A percentile compares a stretch with the other conserved stretches of the same genome.
phyloP scores from a whole-genome alignment of 2,888 invertebrate genomes.

The Helicoverpa assulta region DNA sequence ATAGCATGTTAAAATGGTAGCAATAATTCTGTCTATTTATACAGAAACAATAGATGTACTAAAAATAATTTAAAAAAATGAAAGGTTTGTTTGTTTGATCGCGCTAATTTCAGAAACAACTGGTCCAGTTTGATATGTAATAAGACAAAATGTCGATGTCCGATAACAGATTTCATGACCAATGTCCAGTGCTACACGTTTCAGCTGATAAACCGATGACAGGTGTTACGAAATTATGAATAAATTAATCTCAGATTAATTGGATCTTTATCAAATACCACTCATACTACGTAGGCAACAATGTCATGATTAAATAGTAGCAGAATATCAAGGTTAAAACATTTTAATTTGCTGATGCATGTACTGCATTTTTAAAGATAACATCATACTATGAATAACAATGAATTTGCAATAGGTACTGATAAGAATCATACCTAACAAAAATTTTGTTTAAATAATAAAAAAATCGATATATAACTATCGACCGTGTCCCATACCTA shows the following conservation, averaged over 20 bases:
- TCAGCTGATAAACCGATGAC: conserved; percentile 1
- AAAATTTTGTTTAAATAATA: background rate
- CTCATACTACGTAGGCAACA: background rate
- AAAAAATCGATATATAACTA: conserved; percentile 33
- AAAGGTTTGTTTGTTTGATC: no score
- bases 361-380: conserved; percentile 15
- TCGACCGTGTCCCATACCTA: conserved; percentile 59
- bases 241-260: conserved; percentile 1
- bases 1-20: no score
- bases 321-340: background rate
- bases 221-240: background rate
- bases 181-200: background rate
- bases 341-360: conserved; percentile 26
- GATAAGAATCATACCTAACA: background rate
- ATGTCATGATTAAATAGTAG: background rate
- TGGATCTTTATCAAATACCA: background rate
- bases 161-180: conserved; percentile 1
- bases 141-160: background rate
- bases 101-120: no score
- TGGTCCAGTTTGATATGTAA: background rate
- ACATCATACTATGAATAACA: conserved; percentile 13
- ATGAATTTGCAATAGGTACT: background rate
- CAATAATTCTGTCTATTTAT: no score
- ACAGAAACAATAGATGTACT: no score
- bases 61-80: no score